phyloP scores from a whole-genome alignment of 2,113 vertebrate genomes.

The Podiceps cristatus region DNA sequence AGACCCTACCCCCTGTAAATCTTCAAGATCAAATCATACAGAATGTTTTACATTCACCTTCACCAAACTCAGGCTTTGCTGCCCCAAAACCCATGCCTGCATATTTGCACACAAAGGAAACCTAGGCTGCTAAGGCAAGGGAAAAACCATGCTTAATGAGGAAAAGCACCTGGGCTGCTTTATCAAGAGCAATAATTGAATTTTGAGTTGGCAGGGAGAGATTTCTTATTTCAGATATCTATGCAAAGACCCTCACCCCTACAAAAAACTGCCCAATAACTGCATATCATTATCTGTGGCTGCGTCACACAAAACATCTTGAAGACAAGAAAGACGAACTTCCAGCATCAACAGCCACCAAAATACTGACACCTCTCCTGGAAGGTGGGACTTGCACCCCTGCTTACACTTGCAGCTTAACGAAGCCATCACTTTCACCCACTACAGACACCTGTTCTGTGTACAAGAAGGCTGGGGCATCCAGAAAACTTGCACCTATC shows the following conservation, averaged over 20 bases:
- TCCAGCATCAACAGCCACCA: background rate
- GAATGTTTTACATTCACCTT: background rate
- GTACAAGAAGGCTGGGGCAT: background rate
- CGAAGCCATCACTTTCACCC: background rate
- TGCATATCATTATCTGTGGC: background rate
- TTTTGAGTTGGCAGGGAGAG: background rate
- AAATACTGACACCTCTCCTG: background rate
- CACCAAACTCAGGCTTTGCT: background rate
- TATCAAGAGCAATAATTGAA: background rate
- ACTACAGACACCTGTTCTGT: background rate
- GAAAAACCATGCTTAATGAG: background rate
- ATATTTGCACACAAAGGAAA: background rate
- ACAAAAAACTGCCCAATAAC: background rate
- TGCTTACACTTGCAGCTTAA: background rate
- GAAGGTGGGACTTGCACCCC: background rate
- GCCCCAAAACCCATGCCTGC: background rate
- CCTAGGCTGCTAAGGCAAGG: background rate
- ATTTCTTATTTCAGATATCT: background rate
- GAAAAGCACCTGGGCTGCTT: background rate
- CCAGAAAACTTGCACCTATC: background rate
- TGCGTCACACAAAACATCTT: background rate
- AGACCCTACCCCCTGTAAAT: background rate
- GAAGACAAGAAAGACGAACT: background rate
- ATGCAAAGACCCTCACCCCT: background rate
- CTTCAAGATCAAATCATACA: background rate